Base-by-base conservation (phyloP, 2,888 invertebrate genomes). In the Nymphalis polychloros region DNA sequence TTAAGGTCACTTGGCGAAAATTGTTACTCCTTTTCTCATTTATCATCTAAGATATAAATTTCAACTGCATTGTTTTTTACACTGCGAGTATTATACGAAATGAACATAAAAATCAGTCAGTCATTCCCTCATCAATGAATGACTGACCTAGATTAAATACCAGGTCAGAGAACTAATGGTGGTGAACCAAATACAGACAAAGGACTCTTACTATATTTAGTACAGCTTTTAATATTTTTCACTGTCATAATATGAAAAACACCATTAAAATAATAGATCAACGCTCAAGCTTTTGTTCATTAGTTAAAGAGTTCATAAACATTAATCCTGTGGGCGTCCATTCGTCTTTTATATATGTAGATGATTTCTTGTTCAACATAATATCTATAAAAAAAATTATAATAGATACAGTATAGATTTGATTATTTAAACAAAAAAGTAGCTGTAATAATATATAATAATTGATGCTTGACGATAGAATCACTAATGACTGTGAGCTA, bases 91-190 rank as follows among this genome's bases (percentile, higher is more conserved):
- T 53, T 20, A 27, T 23, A 27, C 53, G 53, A 31, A 31, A 55
- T 55, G 31, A 55, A 55, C 53, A 55, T 55, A 27, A 31, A 53
- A 55, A 55, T 55, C 53, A 65, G 46, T 59, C 50, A 52, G 57
- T 46, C 47, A 31, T 23, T 48, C 48, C 31, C 50, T 59, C 59
- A 65, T 50, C 59, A 35, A 64, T 61, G 48, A 61, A 35, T 55
- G 53, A 55, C 53, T 46, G 64, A 64, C 59, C 64, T 64, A 64
- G 48, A 59, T 59, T 17, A 16, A 47, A 55, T 63, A 63, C 47
- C 27, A 48, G 63, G 64, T 64, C 64, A 64, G 49, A 20, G 50
- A 64, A 64, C 59, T 59, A 52, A 59, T 64, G 41, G 59, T 23
- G 59, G 50, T 65, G 59, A 64, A 59, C 49, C 41, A 50, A 49